phyloP scores from a whole-genome alignment of 2,888 invertebrate species.

The Polymixis lichenea region DNA sequence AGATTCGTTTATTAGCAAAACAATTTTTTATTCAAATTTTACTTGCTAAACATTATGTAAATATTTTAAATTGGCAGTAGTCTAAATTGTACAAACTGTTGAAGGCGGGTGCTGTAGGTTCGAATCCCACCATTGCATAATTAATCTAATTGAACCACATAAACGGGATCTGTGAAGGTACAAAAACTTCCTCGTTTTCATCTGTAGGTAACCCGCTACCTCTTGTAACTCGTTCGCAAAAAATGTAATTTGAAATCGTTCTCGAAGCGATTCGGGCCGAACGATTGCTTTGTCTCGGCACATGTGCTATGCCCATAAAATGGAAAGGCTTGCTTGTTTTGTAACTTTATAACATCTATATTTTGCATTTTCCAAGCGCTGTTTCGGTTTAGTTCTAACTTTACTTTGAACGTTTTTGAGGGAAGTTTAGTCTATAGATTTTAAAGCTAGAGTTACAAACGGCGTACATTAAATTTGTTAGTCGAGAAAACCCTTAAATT shows the following conservation, averaged over 20 bases:
- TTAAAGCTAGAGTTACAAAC: conserved; percentile 1
- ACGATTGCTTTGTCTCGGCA: conserved; percentile 70
- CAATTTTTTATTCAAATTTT: too few species aligned
- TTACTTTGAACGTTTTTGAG: conserved; percentile 43
- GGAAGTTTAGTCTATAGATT: conserved; percentile 21
- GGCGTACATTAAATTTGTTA: neutral
- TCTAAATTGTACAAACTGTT: too few species aligned
- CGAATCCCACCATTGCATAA: too few species aligned
- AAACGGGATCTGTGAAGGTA: too few species aligned
- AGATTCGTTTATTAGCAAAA: too few species aligned
- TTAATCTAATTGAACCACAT: too few species aligned
- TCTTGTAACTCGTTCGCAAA: conserved; percentile 40
- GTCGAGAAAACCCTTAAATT: neutral
- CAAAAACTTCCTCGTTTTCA: too few species aligned
- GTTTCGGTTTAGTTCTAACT: conserved; percentile 48
- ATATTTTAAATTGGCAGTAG: too few species aligned
- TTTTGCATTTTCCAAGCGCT: conserved; percentile 55
- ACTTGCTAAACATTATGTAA: too few species aligned
- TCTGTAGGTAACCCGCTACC: conserved; percentile 28
- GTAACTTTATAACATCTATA: conserved; percentile 62
- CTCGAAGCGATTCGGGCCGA: conserved; percentile 67
- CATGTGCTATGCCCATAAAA: conserved; percentile 70
- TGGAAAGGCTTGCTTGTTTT: conserved; percentile 62
- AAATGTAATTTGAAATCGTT: conserved; percentile 73
- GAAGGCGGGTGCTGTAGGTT: too few species aligned